phyloP scores from a whole-genome alignment of 1,140 invertebrate genomes.

The Drosophila mayri region DNA sequence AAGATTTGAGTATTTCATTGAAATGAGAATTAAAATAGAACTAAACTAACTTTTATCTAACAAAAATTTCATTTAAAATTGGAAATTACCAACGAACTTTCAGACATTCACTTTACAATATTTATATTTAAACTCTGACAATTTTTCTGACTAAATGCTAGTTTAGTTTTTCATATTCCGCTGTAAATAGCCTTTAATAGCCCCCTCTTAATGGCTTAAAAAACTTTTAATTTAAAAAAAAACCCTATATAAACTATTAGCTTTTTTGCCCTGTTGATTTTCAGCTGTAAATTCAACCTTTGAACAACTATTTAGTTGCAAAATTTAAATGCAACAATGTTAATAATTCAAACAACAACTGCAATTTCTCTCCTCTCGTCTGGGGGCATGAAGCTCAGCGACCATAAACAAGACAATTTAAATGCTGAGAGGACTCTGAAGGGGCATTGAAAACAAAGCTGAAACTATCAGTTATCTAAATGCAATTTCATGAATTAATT shows the following conservation, averaged over 20 bases:
- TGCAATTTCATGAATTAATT: constrained; percentile 36
- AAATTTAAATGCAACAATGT: constrained; percentile 1
- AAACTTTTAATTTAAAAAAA: too few species aligned
- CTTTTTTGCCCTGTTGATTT: too few species aligned
- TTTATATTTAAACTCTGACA: not conserved
- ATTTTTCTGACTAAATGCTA: not conserved
- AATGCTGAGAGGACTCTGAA: not conserved
- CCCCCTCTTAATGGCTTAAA: not conserved
- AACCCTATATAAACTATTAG: too few species aligned
- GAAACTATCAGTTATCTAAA: constrained; percentile 32
- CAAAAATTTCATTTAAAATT: not conserved
- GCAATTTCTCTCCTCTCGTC: not conserved
- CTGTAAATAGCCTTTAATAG: not conserved
- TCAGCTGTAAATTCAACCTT: not conserved
- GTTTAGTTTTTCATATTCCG: not conserved
- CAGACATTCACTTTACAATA: not conserved
- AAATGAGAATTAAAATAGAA: too few species aligned
- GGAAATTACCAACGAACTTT: not conserved
- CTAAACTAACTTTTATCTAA: not conserved
- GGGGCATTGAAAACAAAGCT: constrained; percentile 13
- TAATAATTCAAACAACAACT: not conserved
- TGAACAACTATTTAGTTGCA: not conserved
- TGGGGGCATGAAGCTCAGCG: not conserved
- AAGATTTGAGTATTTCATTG: not conserved
- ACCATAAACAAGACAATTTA: constrained; percentile 7